phyloP scores from a whole-genome alignment of 2,113 vertebrate species.

The Corvus cornix region DNA sequence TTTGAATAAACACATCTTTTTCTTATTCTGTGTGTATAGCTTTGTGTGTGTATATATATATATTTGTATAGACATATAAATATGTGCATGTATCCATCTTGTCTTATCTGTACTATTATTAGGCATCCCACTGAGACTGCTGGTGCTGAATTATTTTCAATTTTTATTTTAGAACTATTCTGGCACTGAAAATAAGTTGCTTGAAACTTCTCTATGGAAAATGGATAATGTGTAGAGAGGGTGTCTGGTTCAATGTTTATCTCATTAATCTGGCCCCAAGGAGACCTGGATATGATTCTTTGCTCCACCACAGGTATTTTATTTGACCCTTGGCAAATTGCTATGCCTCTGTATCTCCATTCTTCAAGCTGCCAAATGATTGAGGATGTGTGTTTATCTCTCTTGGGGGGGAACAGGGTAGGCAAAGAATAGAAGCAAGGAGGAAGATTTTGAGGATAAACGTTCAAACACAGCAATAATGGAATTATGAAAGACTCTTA shows the following conservation, averaged over 20 bases:
- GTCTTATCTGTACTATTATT: background rate
- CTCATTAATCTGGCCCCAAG: slow-evolving; percentile 12
- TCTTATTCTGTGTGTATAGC: background rate
- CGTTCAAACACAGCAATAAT: background rate
- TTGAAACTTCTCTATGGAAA: background rate
- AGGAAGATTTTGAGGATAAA: background rate
- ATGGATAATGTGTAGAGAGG: background rate
- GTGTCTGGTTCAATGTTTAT: background rate
- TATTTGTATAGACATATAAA: background rate
- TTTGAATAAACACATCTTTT: background rate
- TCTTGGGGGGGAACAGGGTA: background rate
- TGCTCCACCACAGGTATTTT: background rate
- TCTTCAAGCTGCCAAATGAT: background rate
- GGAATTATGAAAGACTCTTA: background rate
- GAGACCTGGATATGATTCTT: slow-evolving; percentile 2
- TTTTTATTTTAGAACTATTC: background rate
- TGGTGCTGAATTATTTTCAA: background rate
- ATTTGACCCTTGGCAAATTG: slow-evolving; percentile 11
- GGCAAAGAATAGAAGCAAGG: background rate
- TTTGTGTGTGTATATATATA: rapidly evolving
- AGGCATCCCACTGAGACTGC: background rate
- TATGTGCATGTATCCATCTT: background rate
- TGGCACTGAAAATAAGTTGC: background rate
- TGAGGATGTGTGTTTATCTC: background rate
- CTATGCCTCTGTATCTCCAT: background rate